phyloP scores from a whole-genome alignment of 2,888 invertebrate genomes.

The Drosophila nigritarsus region DNA sequence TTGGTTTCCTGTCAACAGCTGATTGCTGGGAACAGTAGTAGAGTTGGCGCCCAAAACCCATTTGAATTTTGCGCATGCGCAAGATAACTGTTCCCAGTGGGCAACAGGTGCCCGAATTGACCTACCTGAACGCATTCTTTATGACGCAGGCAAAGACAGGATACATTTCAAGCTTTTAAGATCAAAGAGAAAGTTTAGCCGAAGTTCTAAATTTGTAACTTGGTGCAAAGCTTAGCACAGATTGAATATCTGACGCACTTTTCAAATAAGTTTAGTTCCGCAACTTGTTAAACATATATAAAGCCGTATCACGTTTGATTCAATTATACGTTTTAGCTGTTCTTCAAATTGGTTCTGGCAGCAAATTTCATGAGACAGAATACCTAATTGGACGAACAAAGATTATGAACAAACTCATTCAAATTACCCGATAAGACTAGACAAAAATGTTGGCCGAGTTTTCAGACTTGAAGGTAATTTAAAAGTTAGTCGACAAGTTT shows the following conservation, averaged over 20 bases:
- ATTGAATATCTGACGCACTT: conserved; percentile 5
- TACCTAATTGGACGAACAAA: conserved; percentile 5
- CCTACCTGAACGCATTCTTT: conserved; percentile 57
- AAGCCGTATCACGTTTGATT: neutral
- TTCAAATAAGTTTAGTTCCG: neutral
- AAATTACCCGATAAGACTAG: conserved; percentile 29
- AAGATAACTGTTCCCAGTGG: conserved; percentile 32
- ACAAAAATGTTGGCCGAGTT: conserved; percentile 55
- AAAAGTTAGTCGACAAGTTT: conserved; percentile 63
- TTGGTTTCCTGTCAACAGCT: conserved; percentile 41
- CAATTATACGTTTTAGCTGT: conserved; percentile 10
- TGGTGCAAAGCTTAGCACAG: conserved; percentile 17
- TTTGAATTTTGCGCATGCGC: conserved; percentile 57
- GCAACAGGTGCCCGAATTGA: conserved; percentile 63
- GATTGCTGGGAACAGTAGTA: conserved; percentile 30
- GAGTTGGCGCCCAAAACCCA: conserved; percentile 34
- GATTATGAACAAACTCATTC: conserved; percentile 23
- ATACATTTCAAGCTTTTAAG: neutral
- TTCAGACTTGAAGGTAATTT: conserved; percentile 47
- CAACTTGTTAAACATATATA: conserved; percentile 17
- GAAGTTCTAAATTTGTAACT: conserved; percentile 23
- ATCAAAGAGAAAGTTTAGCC: conserved; percentile 25
- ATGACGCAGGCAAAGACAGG: conserved; percentile 32
- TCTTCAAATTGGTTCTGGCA: conserved; percentile 7
- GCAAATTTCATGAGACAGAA: neutral